Evolutionary conservation across 2,888 invertebrate genomes (phyloP).

Genomic region (Thecophora atra): DNA sequence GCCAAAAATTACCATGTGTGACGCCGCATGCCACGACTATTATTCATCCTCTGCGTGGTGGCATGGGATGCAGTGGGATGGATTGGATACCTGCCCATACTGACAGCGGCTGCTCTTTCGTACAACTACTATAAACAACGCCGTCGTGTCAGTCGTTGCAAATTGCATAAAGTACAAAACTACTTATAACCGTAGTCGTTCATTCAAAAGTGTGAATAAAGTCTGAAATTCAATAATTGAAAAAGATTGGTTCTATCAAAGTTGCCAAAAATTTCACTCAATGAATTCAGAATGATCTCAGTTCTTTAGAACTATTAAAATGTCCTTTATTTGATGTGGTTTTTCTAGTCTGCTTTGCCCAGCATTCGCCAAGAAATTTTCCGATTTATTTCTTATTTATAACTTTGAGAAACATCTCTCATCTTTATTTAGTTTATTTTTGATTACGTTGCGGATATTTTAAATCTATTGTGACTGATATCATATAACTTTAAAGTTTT

Average conservation of each 20-base stretch:
- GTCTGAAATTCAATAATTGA: too few species aligned
- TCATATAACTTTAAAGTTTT: too few species aligned
- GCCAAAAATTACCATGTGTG: conserved; percentile 31
- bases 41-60: too few species aligned
- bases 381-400: too few species aligned
- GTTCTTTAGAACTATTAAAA: conserved; percentile 50
- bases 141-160: neutral
- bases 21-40: conserved; percentile 36
- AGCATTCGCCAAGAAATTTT: conserved; percentile 8
- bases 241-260: neutral
- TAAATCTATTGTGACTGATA: too few species aligned
- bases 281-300: conserved; percentile 62
- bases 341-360: neutral
- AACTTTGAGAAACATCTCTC: too few species aligned
- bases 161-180: conserved; percentile 20
- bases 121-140: conserved; percentile 4
- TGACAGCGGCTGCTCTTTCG: too few species aligned
- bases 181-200: neutral
- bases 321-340: neutral
- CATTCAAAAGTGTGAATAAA: conserved; percentile 12
- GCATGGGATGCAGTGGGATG: too few species aligned
- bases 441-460: too few species aligned
- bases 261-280: conserved; percentile 50
- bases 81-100: too few species aligned
- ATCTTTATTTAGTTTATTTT: too few species aligned